Conservation (phyloP, 2,888 invertebrate species). For the Hypsopygia costalis region DNA sequence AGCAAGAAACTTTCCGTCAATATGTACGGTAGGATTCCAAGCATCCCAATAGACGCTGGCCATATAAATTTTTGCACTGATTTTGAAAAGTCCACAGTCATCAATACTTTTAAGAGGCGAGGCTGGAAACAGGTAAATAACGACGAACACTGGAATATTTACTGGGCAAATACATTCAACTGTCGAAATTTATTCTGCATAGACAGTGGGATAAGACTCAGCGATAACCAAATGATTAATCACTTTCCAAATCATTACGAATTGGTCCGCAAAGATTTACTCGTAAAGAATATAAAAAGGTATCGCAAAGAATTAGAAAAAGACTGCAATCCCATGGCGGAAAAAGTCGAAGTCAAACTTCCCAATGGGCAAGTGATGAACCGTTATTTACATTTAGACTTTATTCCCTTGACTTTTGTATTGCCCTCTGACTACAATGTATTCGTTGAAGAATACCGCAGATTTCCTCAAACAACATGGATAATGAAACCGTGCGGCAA, state of each 20-base stretch:
- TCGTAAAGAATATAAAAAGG: constrained; percentile 96
- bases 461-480: constrained; percentile 96
- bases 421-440: constrained; percentile 96
- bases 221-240: constrained; percentile 95
- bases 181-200: constrained; percentile 90
- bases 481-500: constrained; percentile 98
- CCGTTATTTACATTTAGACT: constrained; percentile 90
- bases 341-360: constrained; percentile 77
- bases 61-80: constrained; percentile 58
- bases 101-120: constrained; percentile 38
- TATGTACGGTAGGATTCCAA: constrained; percentile 22
- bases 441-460: constrained; percentile 97
- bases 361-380: constrained; percentile 82
- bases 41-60: constrained; percentile 81
- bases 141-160: constrained; percentile 96
- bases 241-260: constrained; percentile 98
- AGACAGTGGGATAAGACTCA: constrained; percentile 50
- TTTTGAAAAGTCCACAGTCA: constrained; percentile 47
- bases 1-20: constrained; percentile 85
- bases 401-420: constrained; percentile 96
- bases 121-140: constrained; percentile 89
- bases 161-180: constrained; percentile 94
- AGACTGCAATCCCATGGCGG: constrained; percentile 91
- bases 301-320: constrained; percentile 95
- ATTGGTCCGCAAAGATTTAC: constrained; percentile 94